Evolutionary conservation across 2,888 invertebrate species (phyloP), one percentile per base, ranked within the genome.

Genomic region (Agriopis marginaria): DNA sequence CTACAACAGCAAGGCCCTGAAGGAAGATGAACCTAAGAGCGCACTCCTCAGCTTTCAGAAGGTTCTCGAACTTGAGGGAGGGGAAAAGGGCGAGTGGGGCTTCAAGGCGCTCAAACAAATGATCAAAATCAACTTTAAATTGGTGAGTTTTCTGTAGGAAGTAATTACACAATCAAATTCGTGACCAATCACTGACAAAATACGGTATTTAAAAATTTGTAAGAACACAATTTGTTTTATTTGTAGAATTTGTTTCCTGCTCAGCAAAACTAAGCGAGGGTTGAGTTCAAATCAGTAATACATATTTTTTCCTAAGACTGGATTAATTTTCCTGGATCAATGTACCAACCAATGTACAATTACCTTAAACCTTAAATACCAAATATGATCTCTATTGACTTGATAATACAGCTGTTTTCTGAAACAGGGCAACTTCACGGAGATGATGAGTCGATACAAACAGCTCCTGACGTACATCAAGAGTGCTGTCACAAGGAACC

Each of bases 51-150:
- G 98, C 79, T 99, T 99, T 91, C 98, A 98, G 86, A 97, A 98
- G 91, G 99, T 99, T 10, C 92, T 99, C 75, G 99, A 99, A 85
- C 94, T 99, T 72, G 99, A 99, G 92, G 98, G 98, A 51, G 98
- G 98, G 0, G 99, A 99, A 79, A 99, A 99, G 89, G 99, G 99
- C 65, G 99, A 99, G 95, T 99, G 99, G 99, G 99, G 99, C 0
- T 99, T 99, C 89, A 99, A 99, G 90, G 99, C 99, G 0, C 95
- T 99, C 14, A 99, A 99, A 89, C 99, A 99, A 91, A 99, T 99
- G 99, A 99, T 99, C 60, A 99, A 99, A 94, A 99, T 99, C 72
- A 99, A 99, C 90, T 99, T 99, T 90, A 98, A 98, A 95, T 92
- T 99, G 96, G 98, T 98, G 89, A 91, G 95, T 87, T 32, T 45